Base-by-base conservation (phyloP, 2,113 vertebrate species). In the Burhinus bistriatus region DNA sequence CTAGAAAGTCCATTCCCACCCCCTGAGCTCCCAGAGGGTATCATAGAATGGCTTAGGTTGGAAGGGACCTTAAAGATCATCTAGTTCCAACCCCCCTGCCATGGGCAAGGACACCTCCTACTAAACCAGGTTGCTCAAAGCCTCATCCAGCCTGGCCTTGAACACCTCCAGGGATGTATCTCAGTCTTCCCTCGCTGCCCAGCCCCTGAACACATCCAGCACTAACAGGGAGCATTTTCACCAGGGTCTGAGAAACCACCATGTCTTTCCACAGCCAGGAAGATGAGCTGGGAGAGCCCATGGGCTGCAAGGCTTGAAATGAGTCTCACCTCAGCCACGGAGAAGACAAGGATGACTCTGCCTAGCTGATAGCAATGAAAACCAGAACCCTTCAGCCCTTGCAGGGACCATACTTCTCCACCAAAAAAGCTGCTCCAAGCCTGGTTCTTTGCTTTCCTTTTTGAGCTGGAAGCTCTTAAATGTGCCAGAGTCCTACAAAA, bases 131-230 rank as follows among this genome's bases (percentile, higher is more conserved):
- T 44, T 44, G 44, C 44, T 44, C 44, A 44, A 44, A 44, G 44
- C 44, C 44, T 15, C 44, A 15, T 44, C 44, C 44, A 44, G 15
- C 44, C 44, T 44, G 44, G 44, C 44, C 44, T 44, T 44, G 44
- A 44, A 44, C 44, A 44, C 13, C 15, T 44, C 15, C 44, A 44
- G 44, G 44, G 44, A 44, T 44, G 44, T 40, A 1, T 13, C 58
- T 32, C 0, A 0, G 18, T 16, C 20, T 71, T 54, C 36, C 47
- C 66, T 79, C 12, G 0, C 38, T 26, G 7, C 38, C 38, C 72
- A 80, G n/a, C 47, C 40, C 70, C 38, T 25, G 23, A 34, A 9
- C 34, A 34, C 36, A 36, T 7, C 61, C 81, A n/a, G 4, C 70
- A 10, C 8, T 21, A 25, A 11, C 14, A n/a, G n/a, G 12, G 19